Evolutionary conservation across 2,888 invertebrate genomes (phyloP).

Genomic region (Temnothorax ravouxi): DNA sequence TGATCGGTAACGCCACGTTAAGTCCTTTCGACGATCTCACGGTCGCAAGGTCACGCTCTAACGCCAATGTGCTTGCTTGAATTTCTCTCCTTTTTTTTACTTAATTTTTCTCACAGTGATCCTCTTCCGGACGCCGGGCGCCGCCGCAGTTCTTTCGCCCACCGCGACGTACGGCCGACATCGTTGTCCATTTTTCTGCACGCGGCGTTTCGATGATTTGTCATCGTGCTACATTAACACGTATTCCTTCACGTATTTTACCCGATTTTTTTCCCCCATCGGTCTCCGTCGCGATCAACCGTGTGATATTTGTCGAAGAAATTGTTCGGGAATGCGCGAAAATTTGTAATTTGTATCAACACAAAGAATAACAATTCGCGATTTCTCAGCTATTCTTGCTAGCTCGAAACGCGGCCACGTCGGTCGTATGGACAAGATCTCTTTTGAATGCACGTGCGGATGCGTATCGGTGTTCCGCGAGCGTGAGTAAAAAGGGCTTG

Average conservation of each 20-base stretch:
- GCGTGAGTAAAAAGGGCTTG: neutral
- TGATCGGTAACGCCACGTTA: constrained; percentile 37
- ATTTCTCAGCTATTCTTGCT: constrained; percentile 25
- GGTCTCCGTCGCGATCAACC: neutral
- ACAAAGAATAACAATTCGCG: neutral
- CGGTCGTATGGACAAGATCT: constrained; percentile 76
- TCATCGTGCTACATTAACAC: constrained; percentile 5
- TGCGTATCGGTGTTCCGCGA: constrained; percentile 69
- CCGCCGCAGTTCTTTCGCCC: constrained; percentile 86
- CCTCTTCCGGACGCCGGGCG: constrained; percentile 82
- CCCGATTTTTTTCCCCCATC: constrained; percentile 13
- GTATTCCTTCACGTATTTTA: constrained; percentile 26
- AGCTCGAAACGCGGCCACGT: constrained; percentile 74
- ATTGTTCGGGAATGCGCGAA: neutral
- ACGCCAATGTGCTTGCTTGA: constrained; percentile 16
- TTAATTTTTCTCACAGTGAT: constrained; percentile 56
- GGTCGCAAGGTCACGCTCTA: constrained; percentile 70
- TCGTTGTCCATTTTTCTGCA: constrained; percentile 84
- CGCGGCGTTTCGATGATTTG: constrained; percentile 74
- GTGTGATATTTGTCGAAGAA: neutral
- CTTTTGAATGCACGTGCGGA: constrained; percentile 58
- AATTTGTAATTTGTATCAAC: neutral
- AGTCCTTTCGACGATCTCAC: constrained; percentile 57
- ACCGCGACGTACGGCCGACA: constrained; percentile 85
- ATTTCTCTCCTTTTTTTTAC: constrained; percentile 17